A percentile compares a stretch with the other conserved stretches of the same genome.
These are phyloP conservation scores for Ericerus pela DNA, from an alignment of 1,140 invertebrate genomes.

Conservation along the genomic window DNA sequence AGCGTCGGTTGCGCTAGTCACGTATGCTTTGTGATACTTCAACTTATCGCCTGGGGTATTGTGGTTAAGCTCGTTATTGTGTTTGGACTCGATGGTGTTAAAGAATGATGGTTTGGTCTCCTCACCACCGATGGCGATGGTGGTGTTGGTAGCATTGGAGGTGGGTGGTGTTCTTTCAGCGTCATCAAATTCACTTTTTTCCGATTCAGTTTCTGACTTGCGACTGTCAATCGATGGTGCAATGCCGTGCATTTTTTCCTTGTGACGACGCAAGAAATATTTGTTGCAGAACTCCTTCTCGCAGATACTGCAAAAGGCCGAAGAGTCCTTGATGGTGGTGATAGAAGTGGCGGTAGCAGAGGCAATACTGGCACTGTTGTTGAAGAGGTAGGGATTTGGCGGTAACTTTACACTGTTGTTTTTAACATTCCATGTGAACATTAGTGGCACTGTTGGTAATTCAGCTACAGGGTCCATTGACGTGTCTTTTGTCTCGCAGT, in stretches of 20 bases:
- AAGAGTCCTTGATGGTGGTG: constrained; percentile 28
- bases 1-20: neutral
- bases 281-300: constrained; percentile 59
- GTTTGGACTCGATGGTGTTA: neutral
- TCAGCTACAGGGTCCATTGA: neutral
- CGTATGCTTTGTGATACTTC: neutral
- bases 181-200: too few species aligned
- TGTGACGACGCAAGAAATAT: constrained; percentile 50
- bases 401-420: constrained; percentile 10
- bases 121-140: neutral
- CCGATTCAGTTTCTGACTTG: neutral
- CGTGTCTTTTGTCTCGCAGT: constrained; percentile 36
- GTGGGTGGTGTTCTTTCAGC: too few species aligned
- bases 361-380: neutral
- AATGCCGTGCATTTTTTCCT: constrained; percentile 40
- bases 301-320: constrained; percentile 40
- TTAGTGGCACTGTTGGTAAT: neutral
- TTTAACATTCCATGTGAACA: constrained; percentile 11
- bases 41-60: neutral
- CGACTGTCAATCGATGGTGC: constrained; percentile 22
- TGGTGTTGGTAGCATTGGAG: neutral
- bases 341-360: neutral
- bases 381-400: constrained; percentile 7
- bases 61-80: constrained; percentile 6
- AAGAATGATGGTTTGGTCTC: neutral